Evolutionary conservation across 2,113 vertebrate species (phyloP), one percentile per base, ranked within the genome.

Genomic region (Phalacrocorax brasilianus): DNA sequence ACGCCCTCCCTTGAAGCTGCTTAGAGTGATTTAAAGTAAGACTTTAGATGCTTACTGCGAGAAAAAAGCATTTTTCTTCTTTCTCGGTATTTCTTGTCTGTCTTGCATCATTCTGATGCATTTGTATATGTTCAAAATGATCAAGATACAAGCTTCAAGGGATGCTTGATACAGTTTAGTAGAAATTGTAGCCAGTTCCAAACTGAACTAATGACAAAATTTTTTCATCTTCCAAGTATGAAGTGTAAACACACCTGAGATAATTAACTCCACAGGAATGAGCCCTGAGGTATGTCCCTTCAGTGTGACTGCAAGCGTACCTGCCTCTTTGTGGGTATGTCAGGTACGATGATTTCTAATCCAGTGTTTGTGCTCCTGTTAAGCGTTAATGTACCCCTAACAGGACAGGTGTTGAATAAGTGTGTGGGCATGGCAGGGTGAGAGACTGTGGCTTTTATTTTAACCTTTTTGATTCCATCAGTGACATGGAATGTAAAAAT

Each of bases 361-460:
- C 28, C 47, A 8, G 61, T 44, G 30, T 73, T 56, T 77, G 38
- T 53, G 70, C 28, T 77, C 55, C 44, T 87, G 49, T 82, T 91
- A 30, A 0, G 8, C 7, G 20, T 82, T 81, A 68, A 56, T 1
- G 0, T 52, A 13, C 28, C 27, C 45, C 27, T 17, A 19, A 27
- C 33, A 58, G 49, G 59, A 23, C 23, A 50, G 44, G 38, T 61
- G 26, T 84, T 3, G 5, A n/a, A 2, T 21, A 59, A 44, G 22
- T 14, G 22, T 0, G 1, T 59, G 26, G 26, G 23, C n/a, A 30
- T 3, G n/a, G 20, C 4, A 2, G 20, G 14, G 14, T 53, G 50
- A 70, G 40, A 38, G 65, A 26, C 3, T 17, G 13, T 17, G 61
- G 24, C 47, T 88, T 82, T 63, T 63, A 23, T 38, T 88, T 62